Evolutionary conservation across 2,113 vertebrate genomes (phyloP).

Genomic region (Suricata suricatta): DNA sequence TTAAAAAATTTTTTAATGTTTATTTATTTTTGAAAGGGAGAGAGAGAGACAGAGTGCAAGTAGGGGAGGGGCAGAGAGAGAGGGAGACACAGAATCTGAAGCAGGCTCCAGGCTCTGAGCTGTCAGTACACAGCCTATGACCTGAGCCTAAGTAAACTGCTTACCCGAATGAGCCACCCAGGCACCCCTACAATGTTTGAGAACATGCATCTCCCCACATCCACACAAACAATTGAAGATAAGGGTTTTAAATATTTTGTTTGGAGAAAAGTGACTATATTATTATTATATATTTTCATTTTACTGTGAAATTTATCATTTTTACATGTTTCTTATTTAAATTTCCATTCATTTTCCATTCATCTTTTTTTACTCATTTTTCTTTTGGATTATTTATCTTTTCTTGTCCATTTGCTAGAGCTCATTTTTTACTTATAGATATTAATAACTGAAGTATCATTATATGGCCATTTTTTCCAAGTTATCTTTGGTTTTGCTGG

Average conservation of each 20-base stretch:
- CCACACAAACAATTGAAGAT: neutral
- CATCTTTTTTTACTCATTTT: neutral
- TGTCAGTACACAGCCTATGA: no score
- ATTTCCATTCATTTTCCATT: neutral
- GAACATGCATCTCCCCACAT: neutral
- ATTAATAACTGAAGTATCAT: neutral
- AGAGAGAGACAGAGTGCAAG: no score
- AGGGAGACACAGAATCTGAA: no score
- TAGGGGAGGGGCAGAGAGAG: no score
- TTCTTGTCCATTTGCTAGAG: neutral
- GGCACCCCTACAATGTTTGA: neutral
- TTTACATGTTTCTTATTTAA: neutral
- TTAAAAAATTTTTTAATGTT: no score
- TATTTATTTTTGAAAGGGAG: no score
- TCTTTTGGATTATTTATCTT: neutral
- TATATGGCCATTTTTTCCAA: neutral
- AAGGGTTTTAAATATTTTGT: neutral
- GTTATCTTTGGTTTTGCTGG: conserved; percentile 3
- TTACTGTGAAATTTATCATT: neutral
- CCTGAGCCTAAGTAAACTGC: no score
- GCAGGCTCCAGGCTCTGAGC: no score
- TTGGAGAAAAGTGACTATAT: neutral
- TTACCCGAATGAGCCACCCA: no score
- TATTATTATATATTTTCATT: neutral
- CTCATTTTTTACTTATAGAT: neutral